Evolutionary conservation across 2,113 vertebrate genomes (phyloP).

Genomic region (Meleagris gallopavo): DNA sequence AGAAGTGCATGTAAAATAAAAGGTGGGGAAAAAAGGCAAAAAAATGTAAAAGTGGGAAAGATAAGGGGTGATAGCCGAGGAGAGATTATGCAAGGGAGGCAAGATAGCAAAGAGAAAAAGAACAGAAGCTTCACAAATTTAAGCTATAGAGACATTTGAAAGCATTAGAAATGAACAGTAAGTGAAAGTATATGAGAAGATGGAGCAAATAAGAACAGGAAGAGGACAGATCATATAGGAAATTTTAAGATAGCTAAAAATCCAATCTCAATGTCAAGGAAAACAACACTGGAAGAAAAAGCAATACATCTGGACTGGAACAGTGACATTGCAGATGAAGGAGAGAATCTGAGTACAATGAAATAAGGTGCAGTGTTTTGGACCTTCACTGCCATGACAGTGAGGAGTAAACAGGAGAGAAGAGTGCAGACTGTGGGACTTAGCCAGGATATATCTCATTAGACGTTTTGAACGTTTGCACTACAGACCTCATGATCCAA

Average conservation of each 20-base stretch:
- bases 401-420: not conserved
- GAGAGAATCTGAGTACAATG: not conserved
- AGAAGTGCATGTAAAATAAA: not conserved
- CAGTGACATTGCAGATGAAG: not conserved
- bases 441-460: not conserved
- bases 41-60: not conserved
- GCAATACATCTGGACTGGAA: not conserved
- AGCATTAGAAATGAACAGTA: not conserved
- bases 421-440: not conserved
- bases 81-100: not conserved
- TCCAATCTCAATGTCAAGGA: not conserved
- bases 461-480: not conserved
- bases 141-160: not conserved
- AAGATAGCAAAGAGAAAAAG: not conserved
- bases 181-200: not conserved
- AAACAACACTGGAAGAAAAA: not conserved
- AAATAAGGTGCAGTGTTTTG: not conserved
- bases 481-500: slow-evolving; percentile 76
- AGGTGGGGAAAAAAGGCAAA: not conserved
- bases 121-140: not conserved
- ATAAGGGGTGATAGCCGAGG: not conserved
- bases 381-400: not conserved
- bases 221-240: not conserved
- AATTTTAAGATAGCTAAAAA: not conserved
- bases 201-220: not conserved